Evolutionary conservation across 2,113 vertebrate genomes (phyloP).

Genomic region (Vidua chalybeata): DNA sequence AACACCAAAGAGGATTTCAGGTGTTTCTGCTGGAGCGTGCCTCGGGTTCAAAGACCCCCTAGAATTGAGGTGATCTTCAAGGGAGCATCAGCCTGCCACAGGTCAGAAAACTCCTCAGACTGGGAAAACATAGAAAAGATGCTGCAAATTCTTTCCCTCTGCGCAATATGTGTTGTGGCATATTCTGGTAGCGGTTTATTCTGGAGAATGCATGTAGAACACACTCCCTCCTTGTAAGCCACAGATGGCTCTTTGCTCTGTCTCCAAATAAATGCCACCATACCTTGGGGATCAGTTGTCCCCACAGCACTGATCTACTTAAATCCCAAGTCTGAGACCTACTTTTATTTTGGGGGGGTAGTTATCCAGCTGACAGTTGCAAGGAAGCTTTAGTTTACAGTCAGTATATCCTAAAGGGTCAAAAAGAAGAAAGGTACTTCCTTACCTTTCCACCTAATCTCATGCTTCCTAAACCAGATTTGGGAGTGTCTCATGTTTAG

Average conservation of each 20-base stretch:
- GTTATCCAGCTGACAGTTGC: background rate
- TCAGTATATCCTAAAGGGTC: background rate
- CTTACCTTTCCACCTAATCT: background rate
- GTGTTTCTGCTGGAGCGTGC: background rate
- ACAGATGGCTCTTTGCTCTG: background rate
- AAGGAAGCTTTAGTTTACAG: background rate
- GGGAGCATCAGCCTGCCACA: background rate
- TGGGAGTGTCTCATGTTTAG: background rate
- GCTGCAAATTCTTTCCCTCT: background rate
- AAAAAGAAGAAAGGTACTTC: background rate
- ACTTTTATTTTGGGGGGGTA: background rate
- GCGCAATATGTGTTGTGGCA: background rate
- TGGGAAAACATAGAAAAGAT: background rate
- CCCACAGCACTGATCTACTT: background rate
- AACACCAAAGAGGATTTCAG: slow-evolving; percentile 45
- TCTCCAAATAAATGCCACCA: background rate
- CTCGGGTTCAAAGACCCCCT: background rate
- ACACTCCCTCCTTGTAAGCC: background rate
- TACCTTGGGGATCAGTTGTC: background rate
- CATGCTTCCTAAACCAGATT: background rate
- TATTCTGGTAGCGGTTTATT: background rate
- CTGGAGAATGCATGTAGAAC: background rate
- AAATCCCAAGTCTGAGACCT: background rate
- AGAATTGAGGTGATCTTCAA: slow-evolving; percentile 8
- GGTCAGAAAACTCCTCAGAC: background rate